Evolutionary conservation across 2,888 invertebrate genomes (phyloP), one percentile per base, ranked within the genome.

Genomic region (Hypselothyrea guttata): DNA sequence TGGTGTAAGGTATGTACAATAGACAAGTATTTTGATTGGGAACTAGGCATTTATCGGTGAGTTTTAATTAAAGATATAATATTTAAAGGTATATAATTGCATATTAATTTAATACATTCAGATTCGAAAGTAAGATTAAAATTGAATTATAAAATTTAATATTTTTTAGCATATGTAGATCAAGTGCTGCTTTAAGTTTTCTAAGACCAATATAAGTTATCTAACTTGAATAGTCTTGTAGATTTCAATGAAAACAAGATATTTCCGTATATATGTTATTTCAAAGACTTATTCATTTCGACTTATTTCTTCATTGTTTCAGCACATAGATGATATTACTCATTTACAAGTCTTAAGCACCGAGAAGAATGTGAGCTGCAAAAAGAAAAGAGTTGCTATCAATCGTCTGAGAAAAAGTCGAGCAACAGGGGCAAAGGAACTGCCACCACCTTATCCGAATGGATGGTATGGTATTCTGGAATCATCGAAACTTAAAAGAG

Each of bases 361-460:
- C 13, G 8, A 34, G 1, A 11, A 48, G 3, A 54, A 55, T 2
- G 1, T 44, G 0, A 13, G 11, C 15, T 34, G 37, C 4, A 48
- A 58, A 22, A 52, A 51, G 2, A 88, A 85, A 38, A 74, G 71
- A 2, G 66, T 74, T 27, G 60, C 74, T 4, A 90, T 92, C 16
- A 88, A 90, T 7, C 88, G 92, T 0, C 88, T 92, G 0, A 91
- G 92, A 62, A 89, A 88, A 0, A 83, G 91, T 0, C 90, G 94
- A 5, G 91, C 91, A 53, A 89, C 93, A 4, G 95, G 95, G 0
- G 90, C 91, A 0, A 77, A 58, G 1, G 84, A 89, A 27, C 90
- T 95, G 1, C 97, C 96, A 0, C 97, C 97, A 0, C 95, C 96
- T 0, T 97, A 92, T 87, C 97, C 97, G 0, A 97, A 97, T 84